Evolutionary conservation across 2,113 vertebrate genomes (phyloP).

Genomic region (Melanerpes formicivorus): DNA sequence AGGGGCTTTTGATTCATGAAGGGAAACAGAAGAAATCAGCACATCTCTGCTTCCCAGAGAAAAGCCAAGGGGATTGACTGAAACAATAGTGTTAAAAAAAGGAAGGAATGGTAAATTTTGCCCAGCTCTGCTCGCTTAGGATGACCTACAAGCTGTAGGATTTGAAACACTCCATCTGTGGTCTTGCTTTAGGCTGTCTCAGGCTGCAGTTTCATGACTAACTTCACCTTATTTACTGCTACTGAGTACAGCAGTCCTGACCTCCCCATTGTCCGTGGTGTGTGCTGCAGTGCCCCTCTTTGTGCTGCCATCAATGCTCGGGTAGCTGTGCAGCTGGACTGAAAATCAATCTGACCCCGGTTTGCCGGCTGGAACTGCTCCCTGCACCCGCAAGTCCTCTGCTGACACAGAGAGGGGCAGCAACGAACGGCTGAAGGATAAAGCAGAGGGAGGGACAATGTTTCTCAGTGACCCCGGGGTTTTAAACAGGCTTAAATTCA

Average conservation of each 20-base stretch:
- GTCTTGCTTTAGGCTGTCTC: neutral
- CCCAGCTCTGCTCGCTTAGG: neutral
- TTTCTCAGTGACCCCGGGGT: slow-evolving; percentile 6
- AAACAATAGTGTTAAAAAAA: neutral
- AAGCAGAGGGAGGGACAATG: slow-evolving; percentile 22
- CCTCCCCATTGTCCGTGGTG: neutral
- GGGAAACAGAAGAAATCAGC: neutral
- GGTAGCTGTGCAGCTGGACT: slow-evolving; percentile 53
- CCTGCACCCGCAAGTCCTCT: neutral
- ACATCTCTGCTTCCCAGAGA: neutral
- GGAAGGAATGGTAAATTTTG: neutral
- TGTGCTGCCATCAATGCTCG: slow-evolving; percentile 29
- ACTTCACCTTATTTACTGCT: slow-evolving; percentile 27
- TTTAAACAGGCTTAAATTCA: slow-evolving; percentile 53
- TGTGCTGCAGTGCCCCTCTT: slow-evolving; percentile 35
- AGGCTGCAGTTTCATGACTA: neutral
- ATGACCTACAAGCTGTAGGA: neutral
- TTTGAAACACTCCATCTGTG: neutral
- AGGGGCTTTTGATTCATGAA: neutral
- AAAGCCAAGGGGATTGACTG: neutral
- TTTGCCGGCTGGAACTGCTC: slow-evolving; percentile 34
- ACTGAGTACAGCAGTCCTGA: slow-evolving; percentile 20
- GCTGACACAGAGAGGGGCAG: slow-evolving; percentile 11
- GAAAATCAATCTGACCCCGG: slow-evolving; percentile 53
- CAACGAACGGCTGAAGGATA: slow-evolving; percentile 23